Base-by-base conservation (phyloP, 2,113 vertebrate species). In the Hydrolagus affinis region DNA sequence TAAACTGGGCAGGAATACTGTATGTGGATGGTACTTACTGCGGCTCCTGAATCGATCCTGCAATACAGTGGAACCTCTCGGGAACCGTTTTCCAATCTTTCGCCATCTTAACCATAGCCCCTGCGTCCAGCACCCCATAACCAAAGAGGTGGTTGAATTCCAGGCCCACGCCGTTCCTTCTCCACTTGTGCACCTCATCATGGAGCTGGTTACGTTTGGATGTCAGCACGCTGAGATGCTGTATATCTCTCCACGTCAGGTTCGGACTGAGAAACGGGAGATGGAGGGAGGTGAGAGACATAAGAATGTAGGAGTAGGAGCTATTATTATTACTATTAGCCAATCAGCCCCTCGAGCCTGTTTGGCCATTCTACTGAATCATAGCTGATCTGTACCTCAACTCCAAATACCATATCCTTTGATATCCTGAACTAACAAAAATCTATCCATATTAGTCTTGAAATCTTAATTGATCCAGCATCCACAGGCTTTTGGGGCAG, bases 141-240 rank as follows among this genome's bases (percentile, higher is more conserved):
- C 98, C 98, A 86, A 99, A 99, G 89, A 99, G 91, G 86, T 99
- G 98, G 89, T 99, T 99, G 89, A 99, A 99, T 89, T 99, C 98
- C 25, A 99, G 94, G 85, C 98, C 98, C 1, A 99, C 98, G 0
- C 98, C 98, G 0, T 98, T 99, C 85, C 98, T 93, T 14, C 96
- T 93, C 98, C 98, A 99, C 73, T 97, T 94, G 86, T 99, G 97
- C 64, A 99, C 95, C 87, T 99, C 97, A 0, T 99, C 98, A 0
- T 99, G 98, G 11, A 99, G 97, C 88, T 98, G 96, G 91, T 99
- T 99, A 90, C 97, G 93, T 90, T 99, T 99, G 86, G 98, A 99
- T 56, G 98, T 99, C 86, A 99, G 95, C 78, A 99, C 98, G 0
- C 97, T 96, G 87, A 99, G 90, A 83, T 99, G 98, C 87, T 99